phyloP scores from a whole-genome alignment of 1,140 invertebrate genomes.

The Uloborus diversus region DNA sequence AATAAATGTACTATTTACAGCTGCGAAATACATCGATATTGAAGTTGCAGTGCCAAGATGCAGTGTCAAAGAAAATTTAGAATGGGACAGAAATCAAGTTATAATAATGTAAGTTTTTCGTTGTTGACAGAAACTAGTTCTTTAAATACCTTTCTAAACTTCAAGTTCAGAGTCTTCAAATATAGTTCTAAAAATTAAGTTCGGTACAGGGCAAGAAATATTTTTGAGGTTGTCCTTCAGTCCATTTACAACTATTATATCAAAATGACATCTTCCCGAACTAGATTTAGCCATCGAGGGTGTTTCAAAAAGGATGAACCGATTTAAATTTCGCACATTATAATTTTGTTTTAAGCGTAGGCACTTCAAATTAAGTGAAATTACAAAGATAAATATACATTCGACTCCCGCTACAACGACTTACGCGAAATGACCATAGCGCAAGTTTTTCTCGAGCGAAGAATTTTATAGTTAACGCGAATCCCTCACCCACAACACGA shows the following conservation, averaged over 20 bases:
- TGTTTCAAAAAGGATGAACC: too few species aligned
- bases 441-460: too few species aligned
- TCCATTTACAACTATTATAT: neutral
- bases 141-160: neutral
- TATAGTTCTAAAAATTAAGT: neutral
- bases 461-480: too few species aligned
- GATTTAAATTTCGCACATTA: too few species aligned
- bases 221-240: neutral
- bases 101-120: slow-evolving; percentile 15
- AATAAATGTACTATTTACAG: slow-evolving; percentile 7
- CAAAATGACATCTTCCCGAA: too few species aligned
- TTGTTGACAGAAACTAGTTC: neutral
- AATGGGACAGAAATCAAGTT: slow-evolving; percentile 30
- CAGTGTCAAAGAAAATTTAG: slow-evolving; percentile 42
- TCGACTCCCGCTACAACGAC: too few species aligned
- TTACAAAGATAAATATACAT: too few species aligned
- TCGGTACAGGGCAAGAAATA: neutral
- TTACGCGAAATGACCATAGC: too few species aligned
- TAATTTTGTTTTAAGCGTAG: too few species aligned
- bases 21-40: slow-evolving; percentile 51
- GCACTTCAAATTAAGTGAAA: too few species aligned
- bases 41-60: slow-evolving; percentile 44
- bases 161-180: neutral
- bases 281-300: too few species aligned
- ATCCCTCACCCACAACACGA: too few species aligned